phyloP scores from a whole-genome alignment of 2,113 vertebrate genomes.

The Heterochromis multidens region DNA sequence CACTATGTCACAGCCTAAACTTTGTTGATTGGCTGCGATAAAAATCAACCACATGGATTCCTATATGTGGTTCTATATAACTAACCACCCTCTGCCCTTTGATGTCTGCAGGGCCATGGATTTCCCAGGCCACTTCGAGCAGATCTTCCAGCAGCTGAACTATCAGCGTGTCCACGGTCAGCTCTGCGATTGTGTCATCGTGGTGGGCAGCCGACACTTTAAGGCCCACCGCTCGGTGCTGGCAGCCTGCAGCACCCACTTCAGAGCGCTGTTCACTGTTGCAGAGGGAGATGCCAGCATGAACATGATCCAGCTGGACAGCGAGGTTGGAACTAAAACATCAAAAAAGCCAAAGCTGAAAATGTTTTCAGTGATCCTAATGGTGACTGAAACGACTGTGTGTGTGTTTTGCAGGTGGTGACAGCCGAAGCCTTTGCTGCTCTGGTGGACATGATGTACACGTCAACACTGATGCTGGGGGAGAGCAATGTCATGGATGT shows the following conservation, averaged over 20 bases:
- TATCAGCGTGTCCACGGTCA: slow-evolving; percentile 94
- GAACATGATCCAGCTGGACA: slow-evolving; percentile 97
- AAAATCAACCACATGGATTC: no score
- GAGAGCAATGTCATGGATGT: slow-evolving; percentile 99
- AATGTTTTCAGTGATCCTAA: neutral
- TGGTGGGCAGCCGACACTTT: slow-evolving; percentile 93
- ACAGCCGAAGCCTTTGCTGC: slow-evolving; percentile 95
- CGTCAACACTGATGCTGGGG: slow-evolving; percentile 94
- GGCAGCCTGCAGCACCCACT: slow-evolving; percentile 96
- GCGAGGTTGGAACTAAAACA: slow-evolving; percentile 72
- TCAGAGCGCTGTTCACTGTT: slow-evolving; percentile 92
- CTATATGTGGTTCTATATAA: neutral
- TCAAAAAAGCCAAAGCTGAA: neutral
- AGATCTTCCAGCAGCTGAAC: slow-evolving; percentile 97
- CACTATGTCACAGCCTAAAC: neutral
- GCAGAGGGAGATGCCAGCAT: slow-evolving; percentile 90
- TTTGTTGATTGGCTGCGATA: neutral
- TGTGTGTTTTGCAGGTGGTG: slow-evolving; percentile 75
- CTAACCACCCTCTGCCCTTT: neutral
- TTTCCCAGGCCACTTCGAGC: slow-evolving; percentile 97
- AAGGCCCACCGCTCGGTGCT: slow-evolving; percentile 94
- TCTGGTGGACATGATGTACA: slow-evolving; percentile 99
- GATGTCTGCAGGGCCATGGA: slow-evolving; percentile 84
- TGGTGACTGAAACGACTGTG: neutral
- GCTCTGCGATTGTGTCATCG: slow-evolving; percentile 94